Percentiles rank a stretch among this genome's conserved stretches.
phyloP scores from a whole-genome alignment of 2,888 invertebrate species.

The Oligia latruncula region DNA sequence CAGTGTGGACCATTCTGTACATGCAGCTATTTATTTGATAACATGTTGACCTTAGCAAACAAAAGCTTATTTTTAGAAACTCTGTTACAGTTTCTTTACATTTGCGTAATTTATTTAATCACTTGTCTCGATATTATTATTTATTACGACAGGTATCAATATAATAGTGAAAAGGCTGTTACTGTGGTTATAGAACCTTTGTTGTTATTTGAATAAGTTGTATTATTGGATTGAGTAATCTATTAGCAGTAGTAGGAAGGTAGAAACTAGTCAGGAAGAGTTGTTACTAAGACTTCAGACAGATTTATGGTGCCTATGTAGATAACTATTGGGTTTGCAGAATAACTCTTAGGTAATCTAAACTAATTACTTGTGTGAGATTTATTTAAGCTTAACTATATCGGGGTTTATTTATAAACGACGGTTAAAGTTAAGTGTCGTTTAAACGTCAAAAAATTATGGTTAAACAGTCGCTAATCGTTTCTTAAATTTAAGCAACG shows the following conservation, averaged over 20 bases:
- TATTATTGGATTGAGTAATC: slow-evolving; percentile 45
- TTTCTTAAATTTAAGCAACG: too few relatives aligned
- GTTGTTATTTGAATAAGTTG: slow-evolving; percentile 47
- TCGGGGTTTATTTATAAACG: too few relatives aligned
- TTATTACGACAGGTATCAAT: slow-evolving; percentile 61
- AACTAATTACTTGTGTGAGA: slow-evolving; percentile 21
- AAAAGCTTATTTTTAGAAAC: slow-evolving; percentile 63
- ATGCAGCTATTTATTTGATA: slow-evolving; percentile 12
- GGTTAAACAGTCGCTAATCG: too few relatives aligned
- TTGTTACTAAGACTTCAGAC: slow-evolving; percentile 11
- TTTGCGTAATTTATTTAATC: slow-evolving; percentile 64
- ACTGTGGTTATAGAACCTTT: slow-evolving; percentile 11
- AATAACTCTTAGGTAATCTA: slow-evolving; percentile 28
- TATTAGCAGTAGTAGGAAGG: slow-evolving; percentile 19
- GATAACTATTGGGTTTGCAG: slow-evolving; percentile 12
- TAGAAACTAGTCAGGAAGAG: slow-evolving; percentile 40
- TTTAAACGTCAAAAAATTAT: too few relatives aligned
- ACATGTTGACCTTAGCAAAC: slow-evolving; percentile 50
- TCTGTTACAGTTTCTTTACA: slow-evolving; percentile 46
- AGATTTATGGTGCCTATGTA: slow-evolving; percentile 40
- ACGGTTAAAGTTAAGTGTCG: too few relatives aligned
- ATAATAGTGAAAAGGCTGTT: slow-evolving; percentile 47
- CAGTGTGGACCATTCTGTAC: slow-evolving; percentile 26
- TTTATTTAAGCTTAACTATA: background rate
- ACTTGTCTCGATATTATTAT: slow-evolving; percentile 55